Percentiles rank a stretch among this genome's conserved stretches.
phyloP scores from a whole-genome alignment of 1,140 invertebrate genomes.

The Platorchestia sp. region DNA sequence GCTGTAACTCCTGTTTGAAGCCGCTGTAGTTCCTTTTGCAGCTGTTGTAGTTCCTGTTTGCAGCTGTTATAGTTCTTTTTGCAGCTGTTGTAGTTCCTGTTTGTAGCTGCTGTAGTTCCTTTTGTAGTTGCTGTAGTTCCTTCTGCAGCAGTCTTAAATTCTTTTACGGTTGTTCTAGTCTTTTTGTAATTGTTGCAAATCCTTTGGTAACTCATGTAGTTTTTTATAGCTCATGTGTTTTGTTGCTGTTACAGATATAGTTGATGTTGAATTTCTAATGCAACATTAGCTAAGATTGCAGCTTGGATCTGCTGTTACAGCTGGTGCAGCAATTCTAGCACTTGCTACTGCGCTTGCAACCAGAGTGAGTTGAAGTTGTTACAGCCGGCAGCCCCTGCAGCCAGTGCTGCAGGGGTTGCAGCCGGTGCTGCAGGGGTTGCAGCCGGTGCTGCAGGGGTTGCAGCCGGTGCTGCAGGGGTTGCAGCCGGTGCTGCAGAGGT shows the following conservation, averaged over 20 bases:
- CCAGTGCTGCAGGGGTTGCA: not conserved
- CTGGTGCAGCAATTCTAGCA: not conserved
- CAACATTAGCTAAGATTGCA: no score
- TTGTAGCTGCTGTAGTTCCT: no score
- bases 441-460: not conserved
- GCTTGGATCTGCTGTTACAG: not conserved
- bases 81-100: not conserved
- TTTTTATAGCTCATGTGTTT: no score
- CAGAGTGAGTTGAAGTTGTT: not conserved
- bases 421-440: not conserved
- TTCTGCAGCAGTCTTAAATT: no score
- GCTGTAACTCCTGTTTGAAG: not conserved
- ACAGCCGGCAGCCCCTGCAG: not conserved
- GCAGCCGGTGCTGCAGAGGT: not conserved
- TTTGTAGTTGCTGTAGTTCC: no score
- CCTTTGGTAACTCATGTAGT: no score
- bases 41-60: not conserved
- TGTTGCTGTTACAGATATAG: no score
- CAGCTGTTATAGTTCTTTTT: not conserved
- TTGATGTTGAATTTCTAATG: no score
- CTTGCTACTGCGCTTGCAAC: not conserved
- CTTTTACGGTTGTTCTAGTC: no score
- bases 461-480: not conserved
- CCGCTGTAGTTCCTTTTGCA: not conserved
- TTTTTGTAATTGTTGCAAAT: no score